phyloP scores from a whole-genome alignment of 1,140 invertebrate genomes.

The Samia ricini region DNA sequence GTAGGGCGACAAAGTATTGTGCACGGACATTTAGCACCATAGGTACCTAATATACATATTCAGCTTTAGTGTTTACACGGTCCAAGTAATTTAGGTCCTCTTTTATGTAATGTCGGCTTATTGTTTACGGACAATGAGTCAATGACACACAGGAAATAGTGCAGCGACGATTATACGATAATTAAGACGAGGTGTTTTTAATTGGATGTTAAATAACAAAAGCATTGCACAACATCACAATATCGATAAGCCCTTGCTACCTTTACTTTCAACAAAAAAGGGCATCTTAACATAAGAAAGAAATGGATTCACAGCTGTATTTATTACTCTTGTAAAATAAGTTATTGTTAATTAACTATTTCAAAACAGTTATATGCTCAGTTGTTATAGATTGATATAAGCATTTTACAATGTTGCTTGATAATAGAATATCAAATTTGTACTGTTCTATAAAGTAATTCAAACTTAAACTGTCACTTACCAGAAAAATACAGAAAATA shows the following conservation, averaged over 20 bases:
- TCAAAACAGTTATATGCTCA: too few relatives aligned
- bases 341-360: too few relatives aligned
- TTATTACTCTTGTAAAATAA: background rate
- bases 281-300: background rate
- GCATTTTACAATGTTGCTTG: too few relatives aligned
- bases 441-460: too few relatives aligned
- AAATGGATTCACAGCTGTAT: background rate
- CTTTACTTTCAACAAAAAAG: background rate
- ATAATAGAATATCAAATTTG: too few relatives aligned
- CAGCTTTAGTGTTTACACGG: slow-evolving; percentile 24
- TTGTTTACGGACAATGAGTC: slow-evolving; percentile 40
- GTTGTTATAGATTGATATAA: too few relatives aligned
- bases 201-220: background rate
- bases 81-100: slow-evolving; percentile 35
- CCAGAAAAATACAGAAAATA: too few relatives aligned
- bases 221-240: background rate
- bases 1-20: background rate
- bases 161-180: slow-evolving; percentile 21
- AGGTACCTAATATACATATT: slow-evolving; percentile 7
- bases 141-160: slow-evolving; percentile 31
- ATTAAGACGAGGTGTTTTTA: slow-evolving; percentile 17
- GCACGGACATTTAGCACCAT: background rate
- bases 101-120: slow-evolving; percentile 29
- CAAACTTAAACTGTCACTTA: too few relatives aligned
- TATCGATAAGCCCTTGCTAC: background rate